Conservation (phyloP, 2,797 vertebrate species). For the Bufotes viridis region DNA sequence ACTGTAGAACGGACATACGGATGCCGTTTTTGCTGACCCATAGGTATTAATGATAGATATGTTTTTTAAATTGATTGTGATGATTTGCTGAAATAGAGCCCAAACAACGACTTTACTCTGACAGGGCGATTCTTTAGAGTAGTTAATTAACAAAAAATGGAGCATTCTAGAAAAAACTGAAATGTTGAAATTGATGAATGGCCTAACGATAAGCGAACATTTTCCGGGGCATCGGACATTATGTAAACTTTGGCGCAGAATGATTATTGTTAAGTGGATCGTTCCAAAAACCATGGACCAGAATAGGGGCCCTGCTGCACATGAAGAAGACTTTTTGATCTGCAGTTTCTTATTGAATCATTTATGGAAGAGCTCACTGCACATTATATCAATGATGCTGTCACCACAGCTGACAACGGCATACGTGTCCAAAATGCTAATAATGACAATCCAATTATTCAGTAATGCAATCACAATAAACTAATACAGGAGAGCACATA, state of each 20-base stretch:
- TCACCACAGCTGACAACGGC: conserved; percentile 26
- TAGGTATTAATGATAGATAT: too few relatives aligned
- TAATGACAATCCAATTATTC: not conserved
- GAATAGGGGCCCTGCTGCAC: not conserved
- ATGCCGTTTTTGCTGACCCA: too few relatives aligned
- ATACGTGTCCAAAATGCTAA: conserved; percentile 27
- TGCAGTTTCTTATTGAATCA: conserved; percentile 15
- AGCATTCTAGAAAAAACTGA: not conserved
- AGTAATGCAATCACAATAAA: not conserved
- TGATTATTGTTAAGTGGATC: not conserved
- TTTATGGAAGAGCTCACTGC: conserved; percentile 12
- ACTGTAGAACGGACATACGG: too few relatives aligned
- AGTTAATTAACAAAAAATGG: not conserved
- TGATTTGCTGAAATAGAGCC: too few relatives aligned
- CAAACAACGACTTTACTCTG: not conserved
- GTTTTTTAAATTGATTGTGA: too few relatives aligned
- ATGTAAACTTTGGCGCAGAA: not conserved
- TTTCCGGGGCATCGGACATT: not conserved
- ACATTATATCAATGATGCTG: conserved; percentile 10
- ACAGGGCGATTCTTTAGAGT: not conserved
- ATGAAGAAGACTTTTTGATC: not conserved
- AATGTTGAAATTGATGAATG: not conserved
- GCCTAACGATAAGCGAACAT: not conserved
- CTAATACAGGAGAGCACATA: conserved; percentile 15
- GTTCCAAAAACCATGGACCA: not conserved